Percentiles rank a stretch among this genome's conserved stretches.
Conservation (phyloP, 2,888 invertebrate genomes). For the Lasioglossum leucozonium region DNA sequence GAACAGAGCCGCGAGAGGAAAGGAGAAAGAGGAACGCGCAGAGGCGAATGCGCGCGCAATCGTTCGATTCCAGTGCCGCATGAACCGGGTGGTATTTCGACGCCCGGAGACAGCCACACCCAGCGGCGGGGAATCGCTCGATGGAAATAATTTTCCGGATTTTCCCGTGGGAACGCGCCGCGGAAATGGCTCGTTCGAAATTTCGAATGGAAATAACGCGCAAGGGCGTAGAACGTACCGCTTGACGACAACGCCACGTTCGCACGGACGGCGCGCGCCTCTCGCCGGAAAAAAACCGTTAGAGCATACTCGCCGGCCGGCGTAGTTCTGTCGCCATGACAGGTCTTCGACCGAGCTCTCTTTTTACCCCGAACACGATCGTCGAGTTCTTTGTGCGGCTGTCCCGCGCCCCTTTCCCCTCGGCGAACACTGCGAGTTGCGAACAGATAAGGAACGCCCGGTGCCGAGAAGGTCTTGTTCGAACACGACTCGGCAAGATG, state of each 20-base stretch:
- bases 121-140: constrained; percentile 48
- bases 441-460: not conserved
- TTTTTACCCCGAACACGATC: constrained; percentile 57
- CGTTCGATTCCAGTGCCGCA: constrained; percentile 82
- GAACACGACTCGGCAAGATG: constrained; percentile 15
- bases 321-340: constrained; percentile 76
- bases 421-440: not conserved
- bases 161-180: not conserved
- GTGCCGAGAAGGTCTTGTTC: not conserved
- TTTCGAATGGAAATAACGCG: not conserved
- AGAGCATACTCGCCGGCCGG: constrained; percentile 69
- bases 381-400: constrained; percentile 3
- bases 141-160: constrained; percentile 25
- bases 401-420: not conserved
- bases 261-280: constrained; percentile 8
- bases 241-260: constrained; percentile 40
- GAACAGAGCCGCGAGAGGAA: not conserved
- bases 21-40: constrained; percentile 14
- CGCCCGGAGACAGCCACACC: constrained; percentile 78
- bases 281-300: constrained; percentile 69
- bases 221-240: constrained; percentile 33
- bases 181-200: not conserved
- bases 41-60: constrained; percentile 82
- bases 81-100: constrained; percentile 74
- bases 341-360: constrained; percentile 68